Conservation (phyloP, 2,888 invertebrate genomes). For the Drosophila vallismaia region DNA sequence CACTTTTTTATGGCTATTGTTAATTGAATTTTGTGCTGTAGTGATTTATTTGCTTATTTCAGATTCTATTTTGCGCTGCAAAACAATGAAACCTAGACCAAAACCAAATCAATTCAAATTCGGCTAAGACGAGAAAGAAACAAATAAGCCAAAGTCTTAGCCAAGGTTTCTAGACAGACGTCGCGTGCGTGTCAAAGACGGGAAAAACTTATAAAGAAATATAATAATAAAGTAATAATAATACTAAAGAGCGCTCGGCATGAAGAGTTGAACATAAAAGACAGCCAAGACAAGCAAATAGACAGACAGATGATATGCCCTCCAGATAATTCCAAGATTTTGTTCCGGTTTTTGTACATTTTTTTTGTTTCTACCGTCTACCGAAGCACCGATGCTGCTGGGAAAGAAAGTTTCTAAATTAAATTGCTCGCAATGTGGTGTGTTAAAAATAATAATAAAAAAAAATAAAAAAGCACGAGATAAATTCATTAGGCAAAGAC, state of each 20-base stretch:
- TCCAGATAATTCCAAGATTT: slow-evolving; percentile 46
- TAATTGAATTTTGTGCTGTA: slow-evolving; percentile 60
- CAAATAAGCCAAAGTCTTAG: slow-evolving; percentile 39
- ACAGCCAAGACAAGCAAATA: background rate
- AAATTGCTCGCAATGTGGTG: slow-evolving; percentile 65
- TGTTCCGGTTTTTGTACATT: slow-evolving; percentile 39
- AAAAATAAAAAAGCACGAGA: slow-evolving; percentile 35
- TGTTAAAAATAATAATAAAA: slow-evolving; percentile 24
- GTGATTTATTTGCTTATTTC: slow-evolving; percentile 45
- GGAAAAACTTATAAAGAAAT: slow-evolving; percentile 45
- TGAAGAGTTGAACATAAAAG: background rate
- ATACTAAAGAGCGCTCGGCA: slow-evolving; percentile 31
- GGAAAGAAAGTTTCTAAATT: slow-evolving; percentile 58
- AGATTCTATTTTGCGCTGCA: background rate
- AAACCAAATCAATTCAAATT: slow-evolving; percentile 43
- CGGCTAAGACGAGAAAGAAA: slow-evolving; percentile 38
- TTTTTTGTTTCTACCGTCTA: too few relatives aligned
- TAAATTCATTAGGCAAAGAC: slow-evolving; percentile 60
- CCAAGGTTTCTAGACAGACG: slow-evolving; percentile 32
- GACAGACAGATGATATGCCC: slow-evolving; percentile 33
- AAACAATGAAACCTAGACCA: background rate
- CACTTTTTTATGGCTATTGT: slow-evolving; percentile 39
- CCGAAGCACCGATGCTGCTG: slow-evolving; percentile 4
- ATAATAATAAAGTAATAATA: slow-evolving; percentile 41
- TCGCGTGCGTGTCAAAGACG: slow-evolving; percentile 61